These are phyloP conservation scores for Thymallus thymallus DNA, from an alignment of 2,113 vertebrate genomes.

Conservation along the genomic window DNA sequence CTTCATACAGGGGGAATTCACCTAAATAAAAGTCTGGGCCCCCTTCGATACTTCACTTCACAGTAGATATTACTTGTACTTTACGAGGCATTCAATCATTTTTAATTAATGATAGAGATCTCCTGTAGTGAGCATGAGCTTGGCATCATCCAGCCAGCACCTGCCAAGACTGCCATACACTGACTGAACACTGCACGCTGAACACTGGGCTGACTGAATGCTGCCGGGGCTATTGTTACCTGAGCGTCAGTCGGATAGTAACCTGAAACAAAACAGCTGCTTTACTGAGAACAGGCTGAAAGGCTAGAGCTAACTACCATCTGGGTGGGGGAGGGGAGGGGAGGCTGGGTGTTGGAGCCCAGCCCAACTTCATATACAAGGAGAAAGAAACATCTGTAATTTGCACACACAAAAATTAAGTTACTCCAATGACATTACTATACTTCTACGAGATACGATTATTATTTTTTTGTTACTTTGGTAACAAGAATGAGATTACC, in stretches of 20 bases:
- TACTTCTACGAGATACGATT: no score
- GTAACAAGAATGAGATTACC: no score
- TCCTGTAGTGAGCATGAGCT: not conserved
- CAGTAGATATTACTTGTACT: constrained; percentile 7
- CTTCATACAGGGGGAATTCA: constrained; percentile 20
- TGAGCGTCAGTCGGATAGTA: constrained; percentile 57
- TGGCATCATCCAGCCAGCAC: constrained; percentile 43
- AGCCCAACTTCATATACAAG: no score
- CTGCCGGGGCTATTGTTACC: constrained; percentile 61
- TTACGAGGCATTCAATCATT: constrained; percentile 32
- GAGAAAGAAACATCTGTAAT: no score
- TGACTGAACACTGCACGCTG: constrained; percentile 28
- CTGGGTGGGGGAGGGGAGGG: not conserved
- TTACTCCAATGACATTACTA: no score
- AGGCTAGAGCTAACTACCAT: constrained; percentile 31
- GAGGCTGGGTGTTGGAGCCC: no score
- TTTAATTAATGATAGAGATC: constrained; percentile 40
- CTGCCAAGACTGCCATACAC: constrained; percentile 28
- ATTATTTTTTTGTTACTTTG: no score
- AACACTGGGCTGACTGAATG: constrained; percentile 43
- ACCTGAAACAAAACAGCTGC: constrained; percentile 65
- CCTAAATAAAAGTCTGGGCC: not conserved
- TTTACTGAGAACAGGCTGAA: constrained; percentile 53
- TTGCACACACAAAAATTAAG: no score
- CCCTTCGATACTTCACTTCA: not conserved